Evolutionary conservation across 2,888 invertebrate species (phyloP).

Genomic region (Yponomeuta malinellus): DNA sequence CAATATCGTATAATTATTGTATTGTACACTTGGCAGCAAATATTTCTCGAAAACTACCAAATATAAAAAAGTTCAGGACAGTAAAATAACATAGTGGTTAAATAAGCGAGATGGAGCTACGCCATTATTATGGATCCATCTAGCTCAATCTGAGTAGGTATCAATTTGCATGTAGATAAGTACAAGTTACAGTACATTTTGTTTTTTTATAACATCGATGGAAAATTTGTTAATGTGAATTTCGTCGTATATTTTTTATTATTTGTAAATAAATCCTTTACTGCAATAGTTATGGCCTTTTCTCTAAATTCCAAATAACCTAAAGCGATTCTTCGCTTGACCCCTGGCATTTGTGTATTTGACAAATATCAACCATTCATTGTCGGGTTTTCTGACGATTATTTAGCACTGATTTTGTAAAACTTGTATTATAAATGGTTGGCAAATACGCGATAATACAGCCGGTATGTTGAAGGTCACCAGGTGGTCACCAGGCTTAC

Average conservation of each 20-base stretch:
- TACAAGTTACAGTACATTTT: constrained; percentile 12
- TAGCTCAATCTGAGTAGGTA: neutral
- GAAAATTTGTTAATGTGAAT: constrained; percentile 50
- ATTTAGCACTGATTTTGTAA: too few species aligned
- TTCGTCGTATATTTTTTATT: constrained; percentile 51
- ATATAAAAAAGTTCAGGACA: neutral
- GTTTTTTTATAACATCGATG: neutral
- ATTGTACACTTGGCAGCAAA: neutral
- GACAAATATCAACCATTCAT: too few species aligned
- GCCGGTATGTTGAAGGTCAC: too few species aligned
- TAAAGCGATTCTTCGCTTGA: neutral
- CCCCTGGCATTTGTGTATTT: too few species aligned
- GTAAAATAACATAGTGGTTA: neutral
- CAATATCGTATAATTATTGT: neutral
- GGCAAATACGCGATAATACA: too few species aligned
- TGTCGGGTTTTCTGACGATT: too few species aligned
- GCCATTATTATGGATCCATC: neutral
- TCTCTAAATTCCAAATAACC: neutral
- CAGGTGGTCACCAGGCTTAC: too few species aligned
- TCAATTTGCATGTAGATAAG: neutral
- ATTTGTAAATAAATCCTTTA: constrained; percentile 58
- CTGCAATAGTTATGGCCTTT: constrained; percentile 30
- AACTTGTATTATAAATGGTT: too few species aligned
- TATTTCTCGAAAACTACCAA: neutral
- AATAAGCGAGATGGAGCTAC: neutral